Base-by-base conservation (phyloP, 2,797 vertebrate species). In the Pipistrellus pygmaeus region DNA sequence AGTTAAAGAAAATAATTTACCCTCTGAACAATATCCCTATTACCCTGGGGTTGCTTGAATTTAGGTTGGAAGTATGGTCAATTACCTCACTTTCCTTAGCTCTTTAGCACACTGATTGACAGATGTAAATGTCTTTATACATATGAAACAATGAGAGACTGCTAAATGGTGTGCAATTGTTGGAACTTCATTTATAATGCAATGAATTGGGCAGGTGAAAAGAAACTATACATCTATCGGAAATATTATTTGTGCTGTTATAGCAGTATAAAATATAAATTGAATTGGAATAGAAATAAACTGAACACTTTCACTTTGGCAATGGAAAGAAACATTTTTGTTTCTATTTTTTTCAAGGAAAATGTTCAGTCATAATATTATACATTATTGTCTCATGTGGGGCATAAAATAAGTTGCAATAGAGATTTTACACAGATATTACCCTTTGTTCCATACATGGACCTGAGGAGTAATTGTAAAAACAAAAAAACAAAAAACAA, bases 1-100 rank as follows among this genome's bases (percentile, higher is more conserved):
- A 48, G 95, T 96, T 97, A 96, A 96, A 96, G 88, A 76, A 96
- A 95, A 93, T 96, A 97, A 95, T 96, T 96, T 95, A 55, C 85
- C 53, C 53, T 94, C 55, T 85, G 91, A 94, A 96, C 68, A 94
- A 94, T 78, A 87, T 93, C n/a, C 53, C 95, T 95, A 85, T 91
- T 96, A 93, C 62, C 46, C 71, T 90, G 5, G n/a, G 41, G 35
- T 85, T 83, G 46, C 76, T 83, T 96, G 75, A 95, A 87, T 94
- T 96, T 91, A 73, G 48, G 46, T 62, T 5, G 55, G 15, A 95
- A 91, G 30, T 75, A 82, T 55, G 71, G 46, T 73, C 73, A 95
- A 82, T 95, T 95, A 95, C 78, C 27, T 81, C 92, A 77, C 35
- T 91, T 94, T 77, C 27, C 55, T 87, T 46, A 23, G 30, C 64